Conservation (phyloP, 37 sponge, comb jelly and placozoan genomes). For the Spongia lamella region DNA sequence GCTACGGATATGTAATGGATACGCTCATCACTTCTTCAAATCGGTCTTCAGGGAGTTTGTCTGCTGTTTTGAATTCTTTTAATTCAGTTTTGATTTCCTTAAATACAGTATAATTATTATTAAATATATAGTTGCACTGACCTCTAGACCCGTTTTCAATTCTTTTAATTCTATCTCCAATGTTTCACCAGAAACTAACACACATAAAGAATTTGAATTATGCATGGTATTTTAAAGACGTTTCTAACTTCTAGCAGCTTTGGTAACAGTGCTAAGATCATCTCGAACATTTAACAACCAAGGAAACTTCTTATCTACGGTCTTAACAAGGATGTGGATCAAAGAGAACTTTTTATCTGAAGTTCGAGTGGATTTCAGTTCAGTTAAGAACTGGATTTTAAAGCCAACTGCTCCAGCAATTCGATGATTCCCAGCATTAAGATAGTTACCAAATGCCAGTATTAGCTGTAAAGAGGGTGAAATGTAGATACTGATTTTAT, state of each 20-base stretch:
- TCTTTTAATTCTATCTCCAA: slow-evolving; percentile 70
- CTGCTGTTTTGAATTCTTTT: slow-evolving; percentile 16
- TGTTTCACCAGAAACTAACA: slow-evolving; percentile 77
- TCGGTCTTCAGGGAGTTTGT: slow-evolving; percentile 36
- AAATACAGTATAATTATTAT: not conserved
- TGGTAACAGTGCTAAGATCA: slow-evolving; percentile 28
- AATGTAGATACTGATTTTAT: not conserved
- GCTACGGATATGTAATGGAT: slow-evolving; percentile 6
- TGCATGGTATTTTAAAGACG: not conserved
- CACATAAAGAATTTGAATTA: not conserved
- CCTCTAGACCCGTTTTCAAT: slow-evolving; percentile 45
- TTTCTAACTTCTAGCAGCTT: slow-evolving; percentile 68
- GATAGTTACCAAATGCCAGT: slow-evolving; percentile 77
- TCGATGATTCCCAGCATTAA: slow-evolving; percentile 70
- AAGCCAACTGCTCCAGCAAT: slow-evolving; percentile 72
- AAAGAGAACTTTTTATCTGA: slow-evolving; percentile 71
- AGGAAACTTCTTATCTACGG: slow-evolving; percentile 70
- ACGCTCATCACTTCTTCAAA: slow-evolving; percentile 72
- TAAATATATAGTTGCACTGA: slow-evolving; percentile 4
- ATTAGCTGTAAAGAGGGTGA: slow-evolving; percentile 44
- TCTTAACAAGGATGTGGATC: slow-evolving; percentile 68
- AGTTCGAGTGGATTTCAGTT: slow-evolving; percentile 65
- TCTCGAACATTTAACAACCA: slow-evolving; percentile 40
- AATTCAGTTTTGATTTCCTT: slow-evolving; percentile 49
- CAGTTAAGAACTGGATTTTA: slow-evolving; percentile 54